Conservation (phyloP, 1,140 invertebrate genomes). For the Drosophila murphyi region DNA sequence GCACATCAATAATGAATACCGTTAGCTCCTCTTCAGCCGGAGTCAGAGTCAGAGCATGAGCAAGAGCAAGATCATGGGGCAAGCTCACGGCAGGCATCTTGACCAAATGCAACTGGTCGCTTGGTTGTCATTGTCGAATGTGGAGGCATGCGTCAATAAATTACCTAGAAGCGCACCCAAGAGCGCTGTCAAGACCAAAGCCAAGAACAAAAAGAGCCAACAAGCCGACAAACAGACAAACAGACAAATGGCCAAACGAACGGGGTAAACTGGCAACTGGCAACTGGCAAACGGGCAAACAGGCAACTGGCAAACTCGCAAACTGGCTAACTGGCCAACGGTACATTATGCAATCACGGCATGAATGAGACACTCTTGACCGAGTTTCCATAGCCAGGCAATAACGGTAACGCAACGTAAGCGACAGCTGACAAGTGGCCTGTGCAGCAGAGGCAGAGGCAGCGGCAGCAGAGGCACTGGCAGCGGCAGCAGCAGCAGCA, state of each 20-base stretch:
- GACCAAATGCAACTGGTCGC: conserved; percentile 62
- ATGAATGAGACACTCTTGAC: conserved; percentile 84
- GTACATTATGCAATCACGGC: conserved; percentile 84
- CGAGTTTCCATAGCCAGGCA: conserved; percentile 82
- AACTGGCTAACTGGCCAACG: conserved; percentile 53
- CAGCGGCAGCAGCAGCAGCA: conserved; percentile 35
- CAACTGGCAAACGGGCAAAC: conserved; percentile 8
- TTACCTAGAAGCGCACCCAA: conserved; percentile 74
- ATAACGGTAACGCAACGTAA: conserved; percentile 76
- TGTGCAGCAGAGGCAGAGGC: conserved; percentile 28
- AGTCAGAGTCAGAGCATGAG: conserved; percentile 1
- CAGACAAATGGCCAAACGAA: neutral
- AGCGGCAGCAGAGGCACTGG: conserved; percentile 25
- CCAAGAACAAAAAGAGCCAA: conserved; percentile 28
- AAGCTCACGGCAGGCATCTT: conserved; percentile 51
- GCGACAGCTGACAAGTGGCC: conserved; percentile 76
- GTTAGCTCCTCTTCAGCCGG: conserved; percentile 42
- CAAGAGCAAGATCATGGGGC: conserved; percentile 7
- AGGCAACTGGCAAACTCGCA: conserved; percentile 16
- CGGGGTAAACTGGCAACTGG: conserved; percentile 11
- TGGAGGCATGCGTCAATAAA: conserved; percentile 75
- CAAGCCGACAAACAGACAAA: neutral
- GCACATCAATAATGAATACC: conserved; percentile 77
- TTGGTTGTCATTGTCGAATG: conserved; percentile 74
- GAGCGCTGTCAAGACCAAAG: conserved; percentile 42